Evolutionary conservation across 2,113 vertebrate genomes (phyloP).

Genomic region (Osmerus mordax): DNA sequence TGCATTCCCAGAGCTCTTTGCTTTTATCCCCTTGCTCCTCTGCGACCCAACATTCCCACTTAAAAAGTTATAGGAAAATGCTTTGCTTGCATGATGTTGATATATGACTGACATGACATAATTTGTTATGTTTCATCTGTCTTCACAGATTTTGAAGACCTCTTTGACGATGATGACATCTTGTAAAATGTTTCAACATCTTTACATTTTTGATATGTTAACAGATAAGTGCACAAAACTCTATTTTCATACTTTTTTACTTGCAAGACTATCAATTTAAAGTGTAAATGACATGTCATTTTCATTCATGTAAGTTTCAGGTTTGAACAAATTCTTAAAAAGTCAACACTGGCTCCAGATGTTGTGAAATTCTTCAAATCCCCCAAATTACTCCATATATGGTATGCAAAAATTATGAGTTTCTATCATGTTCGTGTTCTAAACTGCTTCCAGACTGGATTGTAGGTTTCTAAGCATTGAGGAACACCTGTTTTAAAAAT

Average conservation of each 20-base stretch:
- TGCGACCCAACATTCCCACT: constrained; percentile 22
- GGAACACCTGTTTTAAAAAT: constrained; percentile 69
- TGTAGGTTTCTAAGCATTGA: constrained; percentile 60
- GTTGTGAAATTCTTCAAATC: constrained; percentile 58
- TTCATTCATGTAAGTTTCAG: constrained; percentile 45
- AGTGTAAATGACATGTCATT: constrained; percentile 64
- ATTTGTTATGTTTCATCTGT: constrained; percentile 6
- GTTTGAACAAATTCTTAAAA: constrained; percentile 49
- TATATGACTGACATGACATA: not conserved
- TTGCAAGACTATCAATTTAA: constrained; percentile 50
- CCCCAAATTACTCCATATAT: constrained; percentile 54
- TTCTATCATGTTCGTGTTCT: constrained; percentile 46
- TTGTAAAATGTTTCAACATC: constrained; percentile 56
- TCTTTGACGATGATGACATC: constrained; percentile 81
- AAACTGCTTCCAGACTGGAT: constrained; percentile 53
- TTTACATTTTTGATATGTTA: constrained; percentile 8
- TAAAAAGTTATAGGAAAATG: constrained; percentile 28
- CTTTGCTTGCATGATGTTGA: constrained; percentile 24
- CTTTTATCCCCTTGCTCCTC: constrained; percentile 46
- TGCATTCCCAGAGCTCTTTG: constrained; percentile 34
- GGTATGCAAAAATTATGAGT: constrained; percentile 61
- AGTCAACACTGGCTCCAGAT: constrained; percentile 55
- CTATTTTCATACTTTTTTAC: not conserved
- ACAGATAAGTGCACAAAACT: constrained; percentile 28
- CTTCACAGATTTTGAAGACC: constrained; percentile 77